Percentiles rank a stretch among this genome's conserved stretches.
phyloP scores from a whole-genome alignment of 2,888 invertebrate species.

The Hyalella azteca region DNA sequence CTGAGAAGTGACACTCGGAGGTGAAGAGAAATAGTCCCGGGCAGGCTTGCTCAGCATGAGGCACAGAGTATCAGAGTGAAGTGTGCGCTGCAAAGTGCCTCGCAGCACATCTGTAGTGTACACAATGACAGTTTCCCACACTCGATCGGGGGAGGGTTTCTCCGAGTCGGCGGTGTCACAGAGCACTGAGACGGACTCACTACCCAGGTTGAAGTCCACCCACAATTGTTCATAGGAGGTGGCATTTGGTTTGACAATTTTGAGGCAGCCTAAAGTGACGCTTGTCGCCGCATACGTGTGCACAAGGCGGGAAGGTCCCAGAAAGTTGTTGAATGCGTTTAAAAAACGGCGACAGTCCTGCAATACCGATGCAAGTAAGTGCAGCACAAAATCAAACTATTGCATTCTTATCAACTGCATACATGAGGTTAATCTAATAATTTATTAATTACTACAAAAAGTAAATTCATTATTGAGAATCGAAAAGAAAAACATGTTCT shows the following conservation, averaged over 20 bases:
- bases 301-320: conserved; percentile 44
- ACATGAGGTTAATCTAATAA: no score
- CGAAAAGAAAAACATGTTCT: no score
- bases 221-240: conserved; percentile 49
- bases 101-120: conserved; percentile 37
- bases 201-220: conserved; percentile 57
- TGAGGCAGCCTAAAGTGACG: conserved; percentile 35
- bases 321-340: conserved; percentile 50
- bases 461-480: no score
- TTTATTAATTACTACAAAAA: no score
- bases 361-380: neutral
- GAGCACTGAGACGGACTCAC: conserved; percentile 41
- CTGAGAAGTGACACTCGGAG: neutral
- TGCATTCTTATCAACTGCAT: no score
- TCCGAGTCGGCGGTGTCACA: conserved; percentile 42
- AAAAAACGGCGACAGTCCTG: conserved; percentile 56
- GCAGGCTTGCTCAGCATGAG: conserved; percentile 19
- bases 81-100: neutral
- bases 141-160: conserved; percentile 6
- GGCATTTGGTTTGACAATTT: conserved; percentile 43
- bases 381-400: no score
- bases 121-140: conserved; percentile 44
- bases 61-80: neutral
- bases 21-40: conserved; percentile 43
- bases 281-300: conserved; percentile 40